Conservation (phyloP, 2,888 invertebrate genomes). For the Fragum fragum region DNA sequence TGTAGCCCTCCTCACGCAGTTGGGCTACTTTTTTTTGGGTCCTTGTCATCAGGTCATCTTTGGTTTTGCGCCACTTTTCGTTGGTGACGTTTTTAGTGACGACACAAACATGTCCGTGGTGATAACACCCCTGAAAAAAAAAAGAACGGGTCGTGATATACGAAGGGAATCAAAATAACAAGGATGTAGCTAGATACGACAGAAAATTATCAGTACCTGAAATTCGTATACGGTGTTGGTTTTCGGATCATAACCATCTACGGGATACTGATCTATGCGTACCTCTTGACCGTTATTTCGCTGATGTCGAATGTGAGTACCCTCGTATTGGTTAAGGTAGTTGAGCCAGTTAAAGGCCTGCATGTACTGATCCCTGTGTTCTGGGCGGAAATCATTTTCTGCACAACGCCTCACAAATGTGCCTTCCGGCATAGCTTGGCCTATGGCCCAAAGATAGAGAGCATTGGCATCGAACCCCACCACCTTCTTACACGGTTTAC, state of each 20-base stretch:
- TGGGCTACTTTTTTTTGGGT: constrained; percentile 10
- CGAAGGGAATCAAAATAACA: too few species aligned
- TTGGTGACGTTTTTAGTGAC: constrained; percentile 35
- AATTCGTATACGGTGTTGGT: constrained; percentile 42
- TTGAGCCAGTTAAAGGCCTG: constrained; percentile 49
- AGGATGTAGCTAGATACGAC: too few species aligned
- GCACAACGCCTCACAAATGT: constrained; percentile 41
- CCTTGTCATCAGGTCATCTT: constrained; percentile 18
- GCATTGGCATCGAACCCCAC: constrained; percentile 54
- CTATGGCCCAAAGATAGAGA: constrained; percentile 53
- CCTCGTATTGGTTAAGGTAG: constrained; percentile 38
- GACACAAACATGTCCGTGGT: constrained; percentile 43
- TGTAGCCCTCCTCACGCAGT: constrained; percentile 33
- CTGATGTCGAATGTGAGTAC: constrained; percentile 41
- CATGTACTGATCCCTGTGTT: constrained; percentile 40
- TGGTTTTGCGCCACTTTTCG: constrained; percentile 37
- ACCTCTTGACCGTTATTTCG: constrained; percentile 43
- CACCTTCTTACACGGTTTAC: constrained; percentile 41
- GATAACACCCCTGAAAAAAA: constrained; percentile 44
- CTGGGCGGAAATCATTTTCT: constrained; percentile 52
- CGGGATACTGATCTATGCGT: constrained; percentile 33
- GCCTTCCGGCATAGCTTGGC: constrained; percentile 49
- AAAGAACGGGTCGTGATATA: not conserved
- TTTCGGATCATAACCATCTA: constrained; percentile 35
- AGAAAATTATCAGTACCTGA: constrained; percentile 18